phyloP scores from a whole-genome alignment of 92 coral and sea anemone species.

The Actinostola sp. region DNA sequence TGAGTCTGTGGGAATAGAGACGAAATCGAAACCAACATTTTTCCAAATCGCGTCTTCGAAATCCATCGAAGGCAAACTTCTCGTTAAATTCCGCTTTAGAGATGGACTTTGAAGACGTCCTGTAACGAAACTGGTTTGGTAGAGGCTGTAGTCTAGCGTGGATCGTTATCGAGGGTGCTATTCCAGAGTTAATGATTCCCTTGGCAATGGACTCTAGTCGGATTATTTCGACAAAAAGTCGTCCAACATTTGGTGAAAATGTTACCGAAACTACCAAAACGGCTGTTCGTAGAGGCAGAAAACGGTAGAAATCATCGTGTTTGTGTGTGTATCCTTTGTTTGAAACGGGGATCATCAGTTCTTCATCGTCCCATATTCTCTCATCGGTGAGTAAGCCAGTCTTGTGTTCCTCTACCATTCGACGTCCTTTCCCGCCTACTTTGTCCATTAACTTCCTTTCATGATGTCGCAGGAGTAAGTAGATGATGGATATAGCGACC shows the following conservation, averaged over 20 bases:
- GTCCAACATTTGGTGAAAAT: constrained; percentile 39
- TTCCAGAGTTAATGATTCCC: constrained; percentile 24
- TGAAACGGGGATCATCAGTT: constrained; percentile 5
- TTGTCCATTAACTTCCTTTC: constrained; percentile 27
- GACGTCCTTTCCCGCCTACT: constrained; percentile 19
- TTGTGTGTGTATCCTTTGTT: neutral
- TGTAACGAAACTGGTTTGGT: constrained; percentile 56
- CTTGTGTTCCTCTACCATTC: neutral
- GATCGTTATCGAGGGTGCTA: constrained; percentile 42
- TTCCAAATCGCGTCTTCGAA: constrained; percentile 41
- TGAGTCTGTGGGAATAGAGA: constrained; percentile 42
- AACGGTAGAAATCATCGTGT: neutral
- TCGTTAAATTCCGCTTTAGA: constrained; percentile 52
- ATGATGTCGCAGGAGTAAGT: constrained; percentile 3
- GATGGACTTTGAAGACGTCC: constrained; percentile 61
- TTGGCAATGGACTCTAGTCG: constrained; percentile 55
- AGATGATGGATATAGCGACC: constrained; percentile 16
- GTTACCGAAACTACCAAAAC: constrained; percentile 58
- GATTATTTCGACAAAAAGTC: constrained; percentile 47
- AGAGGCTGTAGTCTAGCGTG: constrained; percentile 59
- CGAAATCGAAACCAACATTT: constrained; percentile 68
- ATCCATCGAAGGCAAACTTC: constrained; percentile 61
- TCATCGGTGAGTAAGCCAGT: neutral
- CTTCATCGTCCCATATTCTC: constrained; percentile 5
- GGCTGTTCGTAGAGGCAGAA: constrained; percentile 16